These are phyloP conservation scores for Ranitomeya variabilis DNA, from an alignment of 2,113 vertebrate species.

Conservation along the genomic window DNA sequence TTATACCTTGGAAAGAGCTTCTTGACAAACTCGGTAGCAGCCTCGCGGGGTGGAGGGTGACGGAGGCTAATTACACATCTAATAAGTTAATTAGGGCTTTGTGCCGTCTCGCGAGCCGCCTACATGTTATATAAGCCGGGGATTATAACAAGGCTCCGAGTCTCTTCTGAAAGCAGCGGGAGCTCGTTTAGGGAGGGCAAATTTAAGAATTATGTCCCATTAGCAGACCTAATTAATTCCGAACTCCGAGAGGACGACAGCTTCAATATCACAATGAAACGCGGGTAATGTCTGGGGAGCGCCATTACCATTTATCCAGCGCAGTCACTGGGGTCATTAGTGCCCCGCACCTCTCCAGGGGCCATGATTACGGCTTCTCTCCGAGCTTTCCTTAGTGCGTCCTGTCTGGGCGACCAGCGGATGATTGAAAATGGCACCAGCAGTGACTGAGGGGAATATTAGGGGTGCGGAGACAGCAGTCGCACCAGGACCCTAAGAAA, in stretches of 20 bases:
- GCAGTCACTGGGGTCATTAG: not conserved
- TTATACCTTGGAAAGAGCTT: not conserved
- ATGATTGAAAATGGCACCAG: too few species aligned
- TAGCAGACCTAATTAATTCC: conserved; percentile 44
- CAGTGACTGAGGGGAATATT: too few species aligned
- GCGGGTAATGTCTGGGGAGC: not conserved
- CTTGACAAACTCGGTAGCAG: not conserved
- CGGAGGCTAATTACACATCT: conserved; percentile 35
- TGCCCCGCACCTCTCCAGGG: not conserved
- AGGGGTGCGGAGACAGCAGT: too few species aligned
- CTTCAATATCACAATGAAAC: conserved; percentile 31
- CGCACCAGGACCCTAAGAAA: too few species aligned
- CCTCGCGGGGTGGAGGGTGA: conserved; percentile 17
- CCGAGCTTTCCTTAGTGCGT: not conserved
- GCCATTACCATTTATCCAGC: not conserved
- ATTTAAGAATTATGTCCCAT: conserved; percentile 50
- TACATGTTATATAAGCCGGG: conserved; percentile 2
- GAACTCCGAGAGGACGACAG: conserved; percentile 25
- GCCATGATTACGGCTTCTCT: not conserved
- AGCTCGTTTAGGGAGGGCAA: conserved; percentile 12
- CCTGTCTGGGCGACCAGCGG: not conserved
- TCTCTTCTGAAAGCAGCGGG: conserved; percentile 35
- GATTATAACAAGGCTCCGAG: conserved; percentile 21
- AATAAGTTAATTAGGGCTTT: conserved; percentile 37
- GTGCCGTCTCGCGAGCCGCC: not conserved